phyloP scores from a whole-genome alignment of 2,888 invertebrate species.

The Aromia moschata region DNA sequence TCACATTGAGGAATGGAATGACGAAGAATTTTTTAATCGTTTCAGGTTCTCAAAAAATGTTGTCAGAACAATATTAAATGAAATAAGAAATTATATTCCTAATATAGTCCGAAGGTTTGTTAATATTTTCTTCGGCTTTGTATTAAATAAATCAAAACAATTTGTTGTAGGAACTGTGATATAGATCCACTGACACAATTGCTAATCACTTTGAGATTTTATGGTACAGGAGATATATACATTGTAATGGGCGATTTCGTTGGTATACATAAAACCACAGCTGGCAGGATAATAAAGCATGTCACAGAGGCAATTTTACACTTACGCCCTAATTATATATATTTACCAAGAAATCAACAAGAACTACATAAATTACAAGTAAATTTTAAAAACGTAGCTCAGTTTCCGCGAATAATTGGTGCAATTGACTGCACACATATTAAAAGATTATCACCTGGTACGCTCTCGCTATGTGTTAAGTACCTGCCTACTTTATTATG shows the following conservation, averaged over 20 bases:
- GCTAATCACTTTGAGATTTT: not conserved
- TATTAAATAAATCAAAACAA: no score
- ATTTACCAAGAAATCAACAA: not conserved
- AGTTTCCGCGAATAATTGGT: conserved; percentile 37
- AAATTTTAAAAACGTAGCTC: not conserved
- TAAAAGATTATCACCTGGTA: conserved; percentile 39
- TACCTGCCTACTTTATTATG: no score
- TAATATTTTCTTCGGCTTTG: no score
- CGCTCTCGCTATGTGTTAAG: no score
- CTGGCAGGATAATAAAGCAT: not conserved
- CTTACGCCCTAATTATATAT: not conserved
- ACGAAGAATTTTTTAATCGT: no score
- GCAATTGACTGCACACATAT: conserved; percentile 49
- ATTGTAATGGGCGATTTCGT: not conserved
- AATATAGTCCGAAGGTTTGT: no score
- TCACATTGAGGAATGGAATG: no score
- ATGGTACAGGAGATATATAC: conserved; percentile 1
- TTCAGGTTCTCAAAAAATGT: no score
- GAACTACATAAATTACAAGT: not conserved
- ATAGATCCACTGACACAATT: not conserved
- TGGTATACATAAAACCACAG: not conserved
- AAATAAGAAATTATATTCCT: no score
- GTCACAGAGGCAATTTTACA: not conserved
- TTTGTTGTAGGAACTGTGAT: no score
- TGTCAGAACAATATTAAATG: no score